phyloP scores from a whole-genome alignment of 2,113 vertebrate genomes.

The Lophius piscatorius region DNA sequence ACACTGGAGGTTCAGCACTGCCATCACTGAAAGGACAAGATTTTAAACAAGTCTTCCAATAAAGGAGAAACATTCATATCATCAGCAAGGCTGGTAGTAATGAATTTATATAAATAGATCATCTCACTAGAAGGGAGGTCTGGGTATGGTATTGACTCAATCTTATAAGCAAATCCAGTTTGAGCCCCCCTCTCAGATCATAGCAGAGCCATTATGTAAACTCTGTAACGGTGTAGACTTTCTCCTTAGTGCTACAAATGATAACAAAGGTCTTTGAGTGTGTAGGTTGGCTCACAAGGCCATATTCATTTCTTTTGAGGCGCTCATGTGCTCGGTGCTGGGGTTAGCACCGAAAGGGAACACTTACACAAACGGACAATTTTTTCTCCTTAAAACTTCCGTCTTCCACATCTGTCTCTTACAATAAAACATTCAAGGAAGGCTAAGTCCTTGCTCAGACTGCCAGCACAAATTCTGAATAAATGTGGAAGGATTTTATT shows the following conservation, averaged over 20 bases:
- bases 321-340: slow-evolving; percentile 11
- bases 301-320: slow-evolving; percentile 24
- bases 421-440: neutral
- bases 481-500: no score
- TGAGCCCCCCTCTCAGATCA: slow-evolving; percentile 25
- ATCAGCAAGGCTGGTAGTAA: slow-evolving; percentile 14
- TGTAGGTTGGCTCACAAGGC: slow-evolving; percentile 4
- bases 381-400: neutral
- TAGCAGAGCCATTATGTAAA: slow-evolving; percentile 25
- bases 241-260: slow-evolving; percentile 13
- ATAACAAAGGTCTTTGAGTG: slow-evolving; percentile 20
- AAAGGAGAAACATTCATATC: slow-evolving; percentile 25
- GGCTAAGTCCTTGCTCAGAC: no score
- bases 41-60: slow-evolving; percentile 32
- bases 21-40: slow-evolving; percentile 26
- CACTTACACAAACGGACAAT: no score
- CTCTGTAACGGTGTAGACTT: slow-evolving; percentile 2
- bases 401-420: neutral
- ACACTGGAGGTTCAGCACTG: neutral
- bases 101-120: slow-evolving; percentile 35
- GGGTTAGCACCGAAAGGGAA: slow-evolving; percentile 7
- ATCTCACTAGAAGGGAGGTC: slow-evolving; percentile 17
- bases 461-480: no score
- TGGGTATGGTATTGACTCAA: slow-evolving; percentile 17
- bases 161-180: slow-evolving; percentile 38